Conservation (phyloP, 2,113 vertebrate genomes). For the Paratilapia polleni region DNA sequence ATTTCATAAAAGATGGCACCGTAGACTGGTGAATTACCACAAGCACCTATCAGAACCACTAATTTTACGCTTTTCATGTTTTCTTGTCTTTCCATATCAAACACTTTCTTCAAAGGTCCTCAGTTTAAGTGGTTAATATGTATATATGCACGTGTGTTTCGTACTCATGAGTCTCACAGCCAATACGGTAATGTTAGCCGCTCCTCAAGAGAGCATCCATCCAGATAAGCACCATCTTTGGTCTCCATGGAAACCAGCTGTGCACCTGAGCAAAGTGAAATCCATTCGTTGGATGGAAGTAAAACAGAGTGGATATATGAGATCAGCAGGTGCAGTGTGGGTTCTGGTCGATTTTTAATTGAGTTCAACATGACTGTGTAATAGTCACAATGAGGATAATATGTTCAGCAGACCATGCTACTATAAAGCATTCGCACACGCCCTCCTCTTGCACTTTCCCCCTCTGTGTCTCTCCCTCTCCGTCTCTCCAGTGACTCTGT, state of each 20-base stretch:
- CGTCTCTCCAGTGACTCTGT: constrained; percentile 19
- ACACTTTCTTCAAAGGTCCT: background rate
- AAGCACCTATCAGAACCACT: too few species aligned
- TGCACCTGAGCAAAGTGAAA: constrained; percentile 26
- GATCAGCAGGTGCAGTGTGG: background rate
- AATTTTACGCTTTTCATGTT: too few species aligned
- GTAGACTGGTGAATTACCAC: too few species aligned
- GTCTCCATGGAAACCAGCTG: constrained; percentile 60
- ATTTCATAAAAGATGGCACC: too few species aligned
- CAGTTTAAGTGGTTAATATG: background rate
- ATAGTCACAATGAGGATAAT: background rate
- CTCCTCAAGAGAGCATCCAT: constrained; percentile 14
- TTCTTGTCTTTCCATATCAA: too few species aligned
- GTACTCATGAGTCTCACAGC: too few species aligned
- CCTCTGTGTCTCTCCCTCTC: background rate
- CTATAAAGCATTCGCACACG: background rate
- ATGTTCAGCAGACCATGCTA: background rate
- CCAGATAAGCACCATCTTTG: constrained; percentile 14
- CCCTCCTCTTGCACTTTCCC: background rate
- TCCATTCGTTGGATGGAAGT: background rate
- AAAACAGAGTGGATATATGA: background rate
- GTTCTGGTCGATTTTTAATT: background rate
- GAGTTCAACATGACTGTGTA: background rate
- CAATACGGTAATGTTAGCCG: background rate
- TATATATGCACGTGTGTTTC: too few species aligned